These are phyloP conservation scores for Heliornis fulica DNA, from an alignment of 2,113 vertebrate species.

Conservation along the genomic window DNA sequence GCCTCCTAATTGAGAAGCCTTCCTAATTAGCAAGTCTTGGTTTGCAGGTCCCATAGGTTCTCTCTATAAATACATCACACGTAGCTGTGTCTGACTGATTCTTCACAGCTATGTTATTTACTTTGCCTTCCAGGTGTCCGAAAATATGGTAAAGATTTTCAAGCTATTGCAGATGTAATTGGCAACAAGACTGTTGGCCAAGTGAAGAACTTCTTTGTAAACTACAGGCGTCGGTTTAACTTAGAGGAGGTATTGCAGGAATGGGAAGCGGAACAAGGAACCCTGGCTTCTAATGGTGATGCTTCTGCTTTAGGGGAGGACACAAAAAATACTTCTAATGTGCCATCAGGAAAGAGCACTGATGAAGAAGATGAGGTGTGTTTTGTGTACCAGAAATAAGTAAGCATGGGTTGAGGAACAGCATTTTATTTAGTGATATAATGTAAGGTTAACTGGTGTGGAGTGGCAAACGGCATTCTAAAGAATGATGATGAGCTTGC, in stretches of 20 bases:
- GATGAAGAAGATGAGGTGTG: conserved; percentile 98
- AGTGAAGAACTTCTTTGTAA: conserved; percentile 99
- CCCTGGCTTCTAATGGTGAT: conserved; percentile 90
- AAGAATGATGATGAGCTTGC: conserved; percentile 71
- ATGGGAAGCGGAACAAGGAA: conserved; percentile 99
- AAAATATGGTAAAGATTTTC: conserved; percentile 99
- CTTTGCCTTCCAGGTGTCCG: conserved; percentile 92
- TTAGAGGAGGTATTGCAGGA: conserved; percentile 99
- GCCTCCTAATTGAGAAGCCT: conserved; percentile 30
- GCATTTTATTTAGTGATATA: conserved; percentile 66
- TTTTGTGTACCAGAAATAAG: conserved; percentile 80
- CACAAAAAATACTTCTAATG: conserved; percentile 90
- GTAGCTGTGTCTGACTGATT: conserved; percentile 74
- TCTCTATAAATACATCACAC: conserved; percentile 67
- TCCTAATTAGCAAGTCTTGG: neutral
- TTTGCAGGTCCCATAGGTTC: conserved; percentile 35
- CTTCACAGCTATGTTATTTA: conserved; percentile 85
- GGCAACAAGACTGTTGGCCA: conserved; percentile 99
- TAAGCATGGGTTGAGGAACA: conserved; percentile 77
- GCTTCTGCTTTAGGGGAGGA: conserved; percentile 90
- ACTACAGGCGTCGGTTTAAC: conserved; percentile 99
- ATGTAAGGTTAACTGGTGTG: conserved; percentile 72
- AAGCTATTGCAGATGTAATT: conserved; percentile 99
- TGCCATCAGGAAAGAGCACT: conserved; percentile 94
- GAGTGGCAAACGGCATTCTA: conserved; percentile 67